A percentile compares a stretch with the other conserved stretches of the same genome.
Evolutionary conservation across 2,113 vertebrate species (phyloP).

Genomic region (Halcyon malimbica): DNA sequence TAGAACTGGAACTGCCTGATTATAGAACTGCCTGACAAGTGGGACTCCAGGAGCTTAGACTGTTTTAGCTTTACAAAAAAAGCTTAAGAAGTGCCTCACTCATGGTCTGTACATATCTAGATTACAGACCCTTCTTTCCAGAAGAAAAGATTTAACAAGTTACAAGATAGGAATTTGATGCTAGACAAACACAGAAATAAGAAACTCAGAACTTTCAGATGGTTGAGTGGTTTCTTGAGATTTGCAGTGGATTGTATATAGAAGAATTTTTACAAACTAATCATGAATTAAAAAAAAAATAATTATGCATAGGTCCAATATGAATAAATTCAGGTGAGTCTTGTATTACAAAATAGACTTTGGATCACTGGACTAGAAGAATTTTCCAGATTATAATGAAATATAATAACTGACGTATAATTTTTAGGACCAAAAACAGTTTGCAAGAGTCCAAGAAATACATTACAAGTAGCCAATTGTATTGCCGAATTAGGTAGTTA

Average conservation of each 20-base stretch:
- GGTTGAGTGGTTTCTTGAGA: neutral
- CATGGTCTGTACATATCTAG: neutral
- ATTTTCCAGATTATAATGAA: neutral
- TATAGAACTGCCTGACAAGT: neutral
- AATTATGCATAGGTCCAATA: neutral
- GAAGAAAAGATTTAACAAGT: neutral
- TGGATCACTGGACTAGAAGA: neutral
- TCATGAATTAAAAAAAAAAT: accelerated
- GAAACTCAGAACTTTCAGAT: neutral
- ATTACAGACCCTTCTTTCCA: neutral
- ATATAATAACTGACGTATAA: neutral
- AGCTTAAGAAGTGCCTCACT: neutral
- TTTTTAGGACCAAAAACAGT: neutral
- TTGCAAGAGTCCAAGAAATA: neutral
- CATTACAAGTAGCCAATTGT: neutral
- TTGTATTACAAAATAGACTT: neutral
- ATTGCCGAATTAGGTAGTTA: neutral
- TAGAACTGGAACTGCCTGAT: neutral
- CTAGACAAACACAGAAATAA: neutral
- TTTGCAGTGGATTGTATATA: neutral
- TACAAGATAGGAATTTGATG: neutral
- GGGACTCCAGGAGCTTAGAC: neutral
- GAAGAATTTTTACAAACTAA: neutral
- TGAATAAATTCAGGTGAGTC: neutral
- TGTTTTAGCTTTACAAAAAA: neutral